phyloP scores from a whole-genome alignment of 2,797 vertebrate genomes.

The Nothura maculosa region DNA sequence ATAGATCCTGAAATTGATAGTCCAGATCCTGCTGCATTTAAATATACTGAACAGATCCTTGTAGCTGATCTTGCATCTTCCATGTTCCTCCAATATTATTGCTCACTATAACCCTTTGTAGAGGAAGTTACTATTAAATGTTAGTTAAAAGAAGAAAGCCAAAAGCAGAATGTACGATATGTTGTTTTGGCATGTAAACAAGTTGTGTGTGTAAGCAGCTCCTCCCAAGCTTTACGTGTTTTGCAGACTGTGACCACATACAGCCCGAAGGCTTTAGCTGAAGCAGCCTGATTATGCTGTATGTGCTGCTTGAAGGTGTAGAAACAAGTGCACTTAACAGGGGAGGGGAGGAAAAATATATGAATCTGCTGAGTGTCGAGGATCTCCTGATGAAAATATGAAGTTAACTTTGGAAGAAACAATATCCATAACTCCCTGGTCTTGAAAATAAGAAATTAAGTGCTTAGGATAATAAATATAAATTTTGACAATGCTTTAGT shows the following conservation, averaged over 20 bases:
- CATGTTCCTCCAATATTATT: not conserved
- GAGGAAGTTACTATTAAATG: not conserved
- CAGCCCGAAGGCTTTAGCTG: not conserved
- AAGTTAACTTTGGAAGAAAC: conserved; percentile 5
- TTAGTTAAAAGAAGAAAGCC: too few species aligned
- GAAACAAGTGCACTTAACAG: not conserved
- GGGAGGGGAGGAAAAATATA: not conserved
- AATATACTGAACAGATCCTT: not conserved
- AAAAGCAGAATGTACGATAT: accelerated
- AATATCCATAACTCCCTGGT: not conserved
- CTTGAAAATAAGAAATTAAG: conserved; percentile 69
- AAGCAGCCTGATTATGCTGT: not conserved
- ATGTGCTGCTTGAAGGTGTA: not conserved
- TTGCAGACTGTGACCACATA: not conserved
- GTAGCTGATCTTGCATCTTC: not conserved
- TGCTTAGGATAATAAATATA: conserved; percentile 78
- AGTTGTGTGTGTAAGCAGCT: not conserved
- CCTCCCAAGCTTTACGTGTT: not conserved
- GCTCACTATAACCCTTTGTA: not conserved
- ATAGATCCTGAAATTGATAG: not conserved
- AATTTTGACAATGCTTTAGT: conserved; percentile 78
- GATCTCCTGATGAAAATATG: not conserved
- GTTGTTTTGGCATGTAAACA: not conserved
- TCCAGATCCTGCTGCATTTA: not conserved
- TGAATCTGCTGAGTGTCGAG: not conserved